Base-by-base conservation (phyloP, 2,113 vertebrate species). In the Vombatus ursinus region DNA sequence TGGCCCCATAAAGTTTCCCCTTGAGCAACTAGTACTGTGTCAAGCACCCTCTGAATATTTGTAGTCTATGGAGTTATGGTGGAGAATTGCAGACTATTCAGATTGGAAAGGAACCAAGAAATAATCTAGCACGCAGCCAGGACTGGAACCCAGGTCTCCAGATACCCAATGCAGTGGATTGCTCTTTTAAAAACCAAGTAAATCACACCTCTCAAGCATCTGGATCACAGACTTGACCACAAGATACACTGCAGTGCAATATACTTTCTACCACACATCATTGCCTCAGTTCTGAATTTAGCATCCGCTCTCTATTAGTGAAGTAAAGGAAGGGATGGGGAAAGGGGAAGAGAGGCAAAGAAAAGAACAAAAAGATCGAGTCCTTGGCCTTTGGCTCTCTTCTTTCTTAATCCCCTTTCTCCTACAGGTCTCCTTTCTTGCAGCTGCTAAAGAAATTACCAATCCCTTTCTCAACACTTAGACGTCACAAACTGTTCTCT, bases 361-460 rank as follows among this genome's bases (percentile, higher is more conserved):
- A 10, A 5, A 50, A 91, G 14, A 94, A 91, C 61, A 91, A 7
- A 57, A 31, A 84, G 94, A 49, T 9, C 47, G 14, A 37, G 0
- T 26, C 16, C 50, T n/a, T 49, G 89, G 37, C 2, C 28, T 93
- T 93, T 52, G 95, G 49, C 47, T 94, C 24, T 94, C 49, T 95
- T 77, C 89, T 57, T 51, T 47, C 61, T 92, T 93, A 50, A 14
- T 91, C 52, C 16, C 22, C 68, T 84, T 28, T 91, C 92, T 92
- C 92, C 90, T 28, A 37, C 24, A 91, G 2, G 53, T 91, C 61
- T 94, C 51, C 44, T 90, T 93, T 25, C 49, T 96, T 96, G 92
- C 93, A 28, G 31, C 52, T 57, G 44, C 50, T 92, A 96, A 97
- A 94, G 77, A 94, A 68, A 68, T 68, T 23, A 44, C 19, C 19